Evolutionary conservation across 1,140 invertebrate genomes (phyloP), one percentile per base, ranked within the genome.

Genomic region (Paraescarpia echinospica): DNA sequence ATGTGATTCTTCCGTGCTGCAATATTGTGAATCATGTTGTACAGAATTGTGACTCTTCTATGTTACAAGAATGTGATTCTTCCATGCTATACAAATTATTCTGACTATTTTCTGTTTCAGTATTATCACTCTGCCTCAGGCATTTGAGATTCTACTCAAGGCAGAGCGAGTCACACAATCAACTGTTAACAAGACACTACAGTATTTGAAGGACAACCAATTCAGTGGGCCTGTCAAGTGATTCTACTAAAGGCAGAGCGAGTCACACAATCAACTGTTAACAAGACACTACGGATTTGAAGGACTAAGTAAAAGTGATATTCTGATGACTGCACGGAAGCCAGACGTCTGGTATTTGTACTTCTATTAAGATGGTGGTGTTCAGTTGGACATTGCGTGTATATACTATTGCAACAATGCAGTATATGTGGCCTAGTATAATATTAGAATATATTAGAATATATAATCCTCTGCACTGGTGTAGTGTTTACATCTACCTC

Each of bases 141-240:
- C 31, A 31, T 41, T 91, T 35, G 41, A 91, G 48, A 35, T 35
- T 41, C 48, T 91, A 6, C 48, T 91, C 34, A 91, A 91, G n/a
- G 34, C 34, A 9, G 41, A 59, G 33, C 34, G 41, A 22, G n/a
- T 91, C 8, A 33, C 35, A 14, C 91, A 91, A 31, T 35, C 34
- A 41, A 34, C 34, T 18, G 41, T 91, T 35, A 34, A 91, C 48
- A 59, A 12, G 33, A 91, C 91, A 48, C 34, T 35, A 34, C 34
- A 91, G n/a, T 91, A 91, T 35, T 31, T 91, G 34, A 35, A 48
- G 18, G 91, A 91, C 34, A 91, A 91, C 48, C 59, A 77, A 18
- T 77, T 77, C 59, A 12, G 22, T 27, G 59, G 59, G 2, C 12
- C 59, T 77, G 18, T 77, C 59, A 27, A 22, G 59, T 77, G 59